Evolutionary conservation across 2,888 invertebrate genomes (phyloP), one percentile per base, ranked within the genome.

Genomic region (Cheilosia variabilis): DNA sequence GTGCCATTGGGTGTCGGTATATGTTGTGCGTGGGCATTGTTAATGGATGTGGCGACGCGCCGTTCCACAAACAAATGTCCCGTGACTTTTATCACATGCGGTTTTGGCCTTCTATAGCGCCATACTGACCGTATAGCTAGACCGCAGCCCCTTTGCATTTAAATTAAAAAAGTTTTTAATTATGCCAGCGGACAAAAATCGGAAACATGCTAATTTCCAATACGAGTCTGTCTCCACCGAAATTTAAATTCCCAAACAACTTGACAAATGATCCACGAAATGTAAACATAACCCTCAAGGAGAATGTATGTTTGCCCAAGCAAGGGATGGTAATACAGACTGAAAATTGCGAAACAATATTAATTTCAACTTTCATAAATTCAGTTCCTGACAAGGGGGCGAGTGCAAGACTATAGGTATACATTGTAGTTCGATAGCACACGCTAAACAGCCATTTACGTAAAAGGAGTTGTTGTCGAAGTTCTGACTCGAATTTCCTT

Each of bases 361-460:
- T 86, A 86, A 86, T 86, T 86, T 81, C 86, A 81, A 81, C 86
- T 86, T 86, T 86, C 81, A 81, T 81, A 86, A 86, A 86, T 77
- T 81, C 86, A 86, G 58, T 72, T 81, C 81, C 76, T 81, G 72
- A 68, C 57, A 76, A 77, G 60, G 22, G 50, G 62, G 50, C 37
- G 22, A 63, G 50, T 31, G 7, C 13, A 52, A 37, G 27, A 6
- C 57, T 45, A 24, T 50, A 19, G 34, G 34, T 55, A 15, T 43
- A 43, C 41, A 13, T 4, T 17, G 17, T 47, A 47, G 17, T 47
- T 19, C 19, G 19, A 47, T 17, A 47, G 47, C 17, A 9, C 17
- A 22, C 19, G 43, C 58, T 15, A n/a, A 41, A 13, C 27, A 2
- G 9, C 5, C 19, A 31, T 15, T 10, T 19, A 19, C 53, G 19